Conservation (phyloP, 2,113 vertebrate species). For the Neoarius graeffei region DNA sequence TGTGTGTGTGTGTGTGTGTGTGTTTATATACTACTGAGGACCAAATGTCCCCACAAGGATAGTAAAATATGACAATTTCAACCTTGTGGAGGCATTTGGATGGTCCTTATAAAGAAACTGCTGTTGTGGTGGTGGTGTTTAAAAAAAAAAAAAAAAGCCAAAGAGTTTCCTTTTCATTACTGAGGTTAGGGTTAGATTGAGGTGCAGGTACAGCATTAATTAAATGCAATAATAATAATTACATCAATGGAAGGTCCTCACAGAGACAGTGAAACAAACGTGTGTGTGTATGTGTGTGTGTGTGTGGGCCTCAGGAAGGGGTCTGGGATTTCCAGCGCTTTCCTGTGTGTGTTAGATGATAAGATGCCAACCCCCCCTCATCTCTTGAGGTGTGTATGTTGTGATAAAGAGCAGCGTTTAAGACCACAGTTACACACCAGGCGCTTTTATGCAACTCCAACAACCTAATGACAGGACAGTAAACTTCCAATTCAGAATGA, state of each 20-base stretch:
- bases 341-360: constrained; percentile 61
- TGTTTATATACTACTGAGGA: background rate
- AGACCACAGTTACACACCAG: constrained; percentile 47
- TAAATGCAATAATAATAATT: too few relatives aligned
- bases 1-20: constrained; percentile 26
- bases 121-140: too few relatives aligned
- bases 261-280: too few relatives aligned
- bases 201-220: too few relatives aligned
- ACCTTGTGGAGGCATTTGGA: too few relatives aligned
- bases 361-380: constrained; percentile 51
- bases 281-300: constrained; percentile 48
- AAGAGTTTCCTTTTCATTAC: too few relatives aligned
- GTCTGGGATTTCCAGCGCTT: constrained; percentile 46
- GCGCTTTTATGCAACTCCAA: constrained; percentile 30
- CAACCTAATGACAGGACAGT: constrained; percentile 17
- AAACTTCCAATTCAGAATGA: constrained; percentile 50
- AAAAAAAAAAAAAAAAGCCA: too few relatives aligned
- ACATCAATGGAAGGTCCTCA: too few relatives aligned
- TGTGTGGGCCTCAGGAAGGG: constrained; percentile 52
- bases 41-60: too few relatives aligned
- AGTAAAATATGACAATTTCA: too few relatives aligned
- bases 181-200: too few relatives aligned
- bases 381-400: constrained; percentile 45
- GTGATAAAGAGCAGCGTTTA: constrained; percentile 60
- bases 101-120: too few relatives aligned